Conservation (phyloP, 2,888 invertebrate species). For the Alsophila aescularia region DNA sequence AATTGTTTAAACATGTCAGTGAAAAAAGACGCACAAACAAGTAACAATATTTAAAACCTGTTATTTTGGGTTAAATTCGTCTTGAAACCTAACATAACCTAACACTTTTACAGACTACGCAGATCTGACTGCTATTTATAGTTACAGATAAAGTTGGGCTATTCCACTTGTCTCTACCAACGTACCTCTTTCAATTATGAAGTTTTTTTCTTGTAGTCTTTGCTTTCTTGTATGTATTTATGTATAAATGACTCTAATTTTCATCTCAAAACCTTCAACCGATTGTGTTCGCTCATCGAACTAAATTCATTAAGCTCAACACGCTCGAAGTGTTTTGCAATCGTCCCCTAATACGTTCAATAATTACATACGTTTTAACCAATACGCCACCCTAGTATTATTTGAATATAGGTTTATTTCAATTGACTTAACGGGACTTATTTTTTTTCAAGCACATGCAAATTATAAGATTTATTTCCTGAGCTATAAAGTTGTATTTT, state of each 20-base stretch:
- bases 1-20: no score
- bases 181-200: no score
- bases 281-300: conserved; percentile 63
- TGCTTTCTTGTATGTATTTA: no score
- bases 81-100: no score
- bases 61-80: no score
- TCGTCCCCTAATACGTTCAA: conserved; percentile 63
- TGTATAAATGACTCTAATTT: conserved; percentile 41
- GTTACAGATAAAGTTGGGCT: no score
- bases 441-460: conserved; percentile 16
- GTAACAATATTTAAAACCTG: no score
- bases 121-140: no score
- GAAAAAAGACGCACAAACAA: no score
- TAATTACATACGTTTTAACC: conserved; percentile 83
- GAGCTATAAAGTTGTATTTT: conserved; percentile 6
- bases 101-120: no score
- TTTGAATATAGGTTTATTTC: conserved; percentile 81
- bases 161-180: no score
- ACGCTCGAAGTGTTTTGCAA: conserved; percentile 70
- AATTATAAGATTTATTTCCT: conserved; percentile 12
- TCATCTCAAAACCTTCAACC: conserved; percentile 45
- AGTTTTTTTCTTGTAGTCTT: no score
- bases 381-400: conserved; percentile 72
- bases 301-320: conserved; percentile 76
- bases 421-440: conserved; percentile 64